Percentiles rank a stretch among this genome's conserved stretches.
Conservation (phyloP, 1,140 invertebrate species). For the Antheraea pernyi region DNA sequence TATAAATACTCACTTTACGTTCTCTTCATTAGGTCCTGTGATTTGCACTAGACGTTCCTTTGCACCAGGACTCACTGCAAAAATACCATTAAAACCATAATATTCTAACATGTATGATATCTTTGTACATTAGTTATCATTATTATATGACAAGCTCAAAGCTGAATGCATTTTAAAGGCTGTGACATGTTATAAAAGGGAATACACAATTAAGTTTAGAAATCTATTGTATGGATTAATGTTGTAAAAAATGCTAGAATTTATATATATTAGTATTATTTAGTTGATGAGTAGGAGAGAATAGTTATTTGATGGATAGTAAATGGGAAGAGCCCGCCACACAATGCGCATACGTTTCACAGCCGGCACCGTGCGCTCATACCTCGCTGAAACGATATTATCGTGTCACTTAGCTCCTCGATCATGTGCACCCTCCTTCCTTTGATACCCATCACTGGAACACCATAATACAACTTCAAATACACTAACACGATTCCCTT, state of each 20-base stretch:
- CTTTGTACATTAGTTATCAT: slow-evolving; percentile 34
- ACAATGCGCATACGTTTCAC: slow-evolving; percentile 50
- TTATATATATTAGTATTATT: too few species aligned
- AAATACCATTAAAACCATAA: background rate
- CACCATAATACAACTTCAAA: slow-evolving; percentile 68
- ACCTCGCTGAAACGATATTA: slow-evolving; percentile 99
- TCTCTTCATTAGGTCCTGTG: slow-evolving; percentile 93
- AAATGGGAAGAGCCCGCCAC: slow-evolving; percentile 38
- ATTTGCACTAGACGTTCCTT: slow-evolving; percentile 96
- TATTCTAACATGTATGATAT: background rate
- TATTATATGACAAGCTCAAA: slow-evolving; percentile 46
- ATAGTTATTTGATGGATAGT: slow-evolving; percentile 20
- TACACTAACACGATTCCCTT: slow-evolving; percentile 19
- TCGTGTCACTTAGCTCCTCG: slow-evolving; percentile 97
- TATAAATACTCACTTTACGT: slow-evolving; percentile 88
- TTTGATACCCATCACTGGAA: slow-evolving; percentile 98
- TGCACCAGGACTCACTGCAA: slow-evolving; percentile 93
- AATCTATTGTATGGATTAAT: too few species aligned
- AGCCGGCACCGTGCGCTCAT: slow-evolving; percentile 67
- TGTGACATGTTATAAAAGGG: background rate
- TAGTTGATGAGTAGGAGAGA: too few species aligned
- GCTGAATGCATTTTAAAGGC: slow-evolving; percentile 50
- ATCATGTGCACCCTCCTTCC: slow-evolving; percentile 98
- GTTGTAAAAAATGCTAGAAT: too few species aligned
- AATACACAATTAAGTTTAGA: too few species aligned